These are phyloP conservation scores for Cylas formicarius DNA, from an alignment of 1,140 invertebrate species.

Conservation along the genomic window DNA sequence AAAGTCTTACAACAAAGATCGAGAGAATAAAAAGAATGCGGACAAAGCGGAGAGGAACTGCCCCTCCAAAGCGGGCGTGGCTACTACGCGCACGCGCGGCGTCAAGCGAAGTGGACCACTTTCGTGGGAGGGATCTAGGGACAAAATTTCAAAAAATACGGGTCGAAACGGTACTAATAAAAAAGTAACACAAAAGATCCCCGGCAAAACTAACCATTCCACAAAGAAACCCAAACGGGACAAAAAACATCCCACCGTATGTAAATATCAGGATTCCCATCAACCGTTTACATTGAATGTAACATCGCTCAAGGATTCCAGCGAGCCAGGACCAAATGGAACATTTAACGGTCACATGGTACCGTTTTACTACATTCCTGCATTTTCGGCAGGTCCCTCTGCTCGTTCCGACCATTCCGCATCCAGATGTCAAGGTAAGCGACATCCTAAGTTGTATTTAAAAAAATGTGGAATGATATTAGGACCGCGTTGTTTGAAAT, in stretches of 20 bases:
- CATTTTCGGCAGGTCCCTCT: too few species aligned
- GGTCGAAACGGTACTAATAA: conserved; percentile 29
- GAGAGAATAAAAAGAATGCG: conserved; percentile 36
- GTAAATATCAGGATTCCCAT: too few species aligned
- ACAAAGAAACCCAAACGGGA: too few species aligned
- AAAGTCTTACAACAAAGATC: conserved; percentile 48
- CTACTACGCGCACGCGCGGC: conserved; percentile 40
- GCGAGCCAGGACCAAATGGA: conserved; percentile 15
- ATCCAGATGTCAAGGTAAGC: conserved; percentile 29
- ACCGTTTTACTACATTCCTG: conserved; percentile 56
- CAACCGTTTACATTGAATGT: conserved; percentile 33
- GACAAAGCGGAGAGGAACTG: conserved; percentile 14
- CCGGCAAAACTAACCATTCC: too few species aligned
- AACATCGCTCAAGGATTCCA: too few species aligned
- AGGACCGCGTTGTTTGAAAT: too few species aligned
- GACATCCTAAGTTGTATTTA: conserved; percentile 3
- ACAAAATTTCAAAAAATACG: conserved; percentile 48
- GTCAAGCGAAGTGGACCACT: conserved; percentile 50
- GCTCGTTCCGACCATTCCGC: too few species aligned
- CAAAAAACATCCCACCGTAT: too few species aligned
- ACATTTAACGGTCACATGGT: conserved; percentile 42
- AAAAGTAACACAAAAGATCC: too few species aligned
- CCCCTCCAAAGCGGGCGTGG: conserved; percentile 24
- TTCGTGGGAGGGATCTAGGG: conserved; percentile 49
- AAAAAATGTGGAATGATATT: too few species aligned